Evolutionary conservation across 2,888 invertebrate genomes (phyloP).

Genomic region (Callyntrura sp.): DNA sequence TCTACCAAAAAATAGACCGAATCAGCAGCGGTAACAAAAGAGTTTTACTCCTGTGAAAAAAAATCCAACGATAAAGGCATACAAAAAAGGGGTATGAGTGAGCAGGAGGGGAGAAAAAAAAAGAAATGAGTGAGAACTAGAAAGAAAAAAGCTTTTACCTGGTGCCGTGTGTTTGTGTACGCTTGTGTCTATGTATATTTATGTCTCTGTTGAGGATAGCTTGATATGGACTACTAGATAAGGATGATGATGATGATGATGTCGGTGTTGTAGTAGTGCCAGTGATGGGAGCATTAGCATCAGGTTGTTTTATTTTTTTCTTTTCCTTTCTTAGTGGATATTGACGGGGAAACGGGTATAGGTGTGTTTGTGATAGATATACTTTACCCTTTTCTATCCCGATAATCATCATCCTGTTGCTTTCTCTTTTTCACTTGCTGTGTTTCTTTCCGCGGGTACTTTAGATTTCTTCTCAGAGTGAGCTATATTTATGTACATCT

Average conservation of each 20-base stretch:
- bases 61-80: background rate
- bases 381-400: constrained; percentile 13
- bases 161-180: no score
- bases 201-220: background rate
- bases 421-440: background rate
- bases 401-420: constrained; percentile 43
- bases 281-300: constrained; percentile 21
- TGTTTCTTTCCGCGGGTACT: background rate
- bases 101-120: background rate
- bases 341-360: background rate
- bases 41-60: background rate
- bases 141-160: no score
- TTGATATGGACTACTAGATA: background rate
- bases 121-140: background rate
- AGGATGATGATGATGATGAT: background rate
- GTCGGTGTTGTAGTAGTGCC: background rate
- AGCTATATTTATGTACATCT: background rate
- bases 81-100: background rate
- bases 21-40: background rate
- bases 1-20: background rate
- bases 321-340: background rate
- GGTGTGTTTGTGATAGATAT: constrained; percentile 25
- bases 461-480: background rate
- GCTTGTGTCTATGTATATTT: background rate
- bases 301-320: constrained; percentile 3